Evolutionary conservation across 2,888 invertebrate genomes (phyloP), one percentile per base, ranked within the genome.

Genomic region (Malachius bipustulatus): DNA sequence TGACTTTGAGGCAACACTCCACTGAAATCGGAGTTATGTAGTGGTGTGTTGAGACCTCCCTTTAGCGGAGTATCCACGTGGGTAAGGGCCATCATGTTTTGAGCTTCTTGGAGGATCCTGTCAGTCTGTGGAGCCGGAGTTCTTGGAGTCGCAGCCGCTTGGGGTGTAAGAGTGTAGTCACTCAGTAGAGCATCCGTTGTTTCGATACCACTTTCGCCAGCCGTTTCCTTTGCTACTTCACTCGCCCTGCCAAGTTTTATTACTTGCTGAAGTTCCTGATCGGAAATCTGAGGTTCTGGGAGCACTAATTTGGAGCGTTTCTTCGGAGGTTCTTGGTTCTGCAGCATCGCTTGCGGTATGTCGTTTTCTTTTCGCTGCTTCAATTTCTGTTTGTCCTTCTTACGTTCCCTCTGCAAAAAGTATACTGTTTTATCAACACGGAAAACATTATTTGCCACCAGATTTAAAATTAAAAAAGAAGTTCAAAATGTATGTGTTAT

Each of bases 21-120:
- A 11, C 77, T 76, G 61, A 96, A 93, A 63, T 96, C 93, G 0
- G 83, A 75, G 54, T 90, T 82, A 40, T 82, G 80, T 3, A 98
- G 67, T 0, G 94, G 91, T 0, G 96, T 96, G 61, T 98, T 98
- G 14, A 88, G 57, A 0, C 98, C 98, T 30, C 97, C 85, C 61
- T 96, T 96, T 11, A 98, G 66, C 0, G 97, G 97, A 0, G 97
- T 98, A 56, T 98, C 97, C 2, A 94, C 93, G 60, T 97, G 94
- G 0, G 91, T 90, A 12, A 98, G 66, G 0, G 97, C 96, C 88
- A 98, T 93, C 55, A 98, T 85, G 58, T 98, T 97, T 63, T 97
- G 94, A 0, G 97, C 97, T 64, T 97, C 97, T 75, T 94, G 81
- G 41, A 85, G 70, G 43, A 83, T 77, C 47, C 77, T 74, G 63